Evolutionary conservation across 2,113 vertebrate species (phyloP).

Genomic region (Xenus cinereus): DNA sequence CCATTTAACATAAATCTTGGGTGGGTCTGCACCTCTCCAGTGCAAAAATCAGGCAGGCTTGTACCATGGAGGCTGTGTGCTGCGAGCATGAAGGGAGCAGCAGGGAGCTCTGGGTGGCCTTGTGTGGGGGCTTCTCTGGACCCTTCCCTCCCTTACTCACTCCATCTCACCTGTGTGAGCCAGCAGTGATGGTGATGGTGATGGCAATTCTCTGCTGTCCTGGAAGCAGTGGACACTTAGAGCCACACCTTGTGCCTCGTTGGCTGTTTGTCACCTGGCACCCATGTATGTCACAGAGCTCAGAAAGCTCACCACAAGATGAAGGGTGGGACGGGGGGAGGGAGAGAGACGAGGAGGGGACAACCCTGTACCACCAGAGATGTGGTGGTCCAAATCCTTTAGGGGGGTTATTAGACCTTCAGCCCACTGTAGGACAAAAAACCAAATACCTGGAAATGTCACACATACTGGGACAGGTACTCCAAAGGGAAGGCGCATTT

Average conservation of each 20-base stretch:
- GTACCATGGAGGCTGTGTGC: neutral
- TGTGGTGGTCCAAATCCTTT: neutral
- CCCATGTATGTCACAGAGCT: neutral
- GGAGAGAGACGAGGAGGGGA: neutral
- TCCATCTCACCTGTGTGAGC: neutral
- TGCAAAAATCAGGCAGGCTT: neutral
- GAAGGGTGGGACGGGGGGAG: no score
- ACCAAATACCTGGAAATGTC: neutral
- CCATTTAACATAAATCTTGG: neutral
- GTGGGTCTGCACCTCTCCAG: neutral
- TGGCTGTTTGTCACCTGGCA: neutral
- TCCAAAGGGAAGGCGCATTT: neutral
- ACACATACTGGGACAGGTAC: neutral
- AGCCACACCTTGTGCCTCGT: neutral
- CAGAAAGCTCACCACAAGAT: neutral
- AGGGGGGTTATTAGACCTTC: neutral
- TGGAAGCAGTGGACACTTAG: neutral
- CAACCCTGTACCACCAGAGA: neutral
- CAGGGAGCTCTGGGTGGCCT: neutral
- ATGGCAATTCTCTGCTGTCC: neutral
- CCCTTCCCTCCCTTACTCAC: neutral
- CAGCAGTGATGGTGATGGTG: neutral
- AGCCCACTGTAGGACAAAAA: neutral
- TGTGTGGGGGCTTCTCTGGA: neutral
- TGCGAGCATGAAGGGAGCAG: fast-evolving